These are phyloP conservation scores for Myanophis thanlyinensis DNA, from an alignment of 2,113 vertebrate species.

Conservation along the genomic window DNA sequence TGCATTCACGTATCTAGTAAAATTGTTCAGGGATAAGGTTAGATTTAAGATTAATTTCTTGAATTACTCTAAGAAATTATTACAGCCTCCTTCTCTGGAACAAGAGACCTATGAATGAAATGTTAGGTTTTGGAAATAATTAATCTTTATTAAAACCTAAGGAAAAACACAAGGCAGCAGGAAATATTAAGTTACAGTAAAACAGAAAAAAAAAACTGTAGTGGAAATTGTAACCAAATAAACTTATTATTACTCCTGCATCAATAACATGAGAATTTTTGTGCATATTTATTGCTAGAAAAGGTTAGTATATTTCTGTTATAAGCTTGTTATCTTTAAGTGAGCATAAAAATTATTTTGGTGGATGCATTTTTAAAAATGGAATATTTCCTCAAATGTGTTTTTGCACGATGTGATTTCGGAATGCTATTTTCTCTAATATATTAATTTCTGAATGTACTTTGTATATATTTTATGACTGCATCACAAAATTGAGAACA, in stretches of 20 bases:
- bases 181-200: background rate
- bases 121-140: background rate
- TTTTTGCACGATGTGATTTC: background rate
- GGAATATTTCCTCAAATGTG: background rate
- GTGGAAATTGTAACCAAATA: background rate
- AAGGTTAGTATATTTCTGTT: background rate
- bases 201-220: background rate
- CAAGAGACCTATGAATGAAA: background rate
- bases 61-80: background rate
- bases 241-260: background rate
- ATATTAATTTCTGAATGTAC: background rate
- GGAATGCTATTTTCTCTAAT: background rate
- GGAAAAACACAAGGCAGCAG: background rate
- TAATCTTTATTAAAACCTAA: background rate
- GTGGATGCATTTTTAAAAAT: background rate
- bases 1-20: background rate
- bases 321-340: background rate
- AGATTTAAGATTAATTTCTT: background rate
- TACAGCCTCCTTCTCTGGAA: background rate
- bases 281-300: background rate
- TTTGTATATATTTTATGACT: background rate
- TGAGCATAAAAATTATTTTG: background rate
- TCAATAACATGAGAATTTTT: background rate
- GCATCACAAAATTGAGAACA: background rate
- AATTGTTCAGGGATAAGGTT: background rate